A percentile compares a stretch with the other conserved stretches of the same genome.
Evolutionary conservation across 2,888 invertebrate genomes (phyloP).

Genomic region (Perizoma flavofasciatum): DNA sequence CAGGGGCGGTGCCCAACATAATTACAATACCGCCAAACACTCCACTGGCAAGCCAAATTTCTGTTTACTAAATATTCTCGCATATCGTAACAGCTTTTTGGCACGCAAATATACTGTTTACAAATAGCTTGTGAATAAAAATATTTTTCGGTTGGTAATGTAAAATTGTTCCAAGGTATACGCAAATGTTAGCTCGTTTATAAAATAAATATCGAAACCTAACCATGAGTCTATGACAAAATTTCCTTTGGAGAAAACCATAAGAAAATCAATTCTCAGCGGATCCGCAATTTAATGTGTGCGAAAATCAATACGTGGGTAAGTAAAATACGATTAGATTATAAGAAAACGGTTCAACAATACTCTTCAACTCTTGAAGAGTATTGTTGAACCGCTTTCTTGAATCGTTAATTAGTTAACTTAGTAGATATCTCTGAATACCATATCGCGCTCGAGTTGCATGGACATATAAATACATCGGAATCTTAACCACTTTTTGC

Average conservation of each 20-base stretch:
- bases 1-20: slow-evolving; percentile 65
- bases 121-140: slow-evolving; percentile 71
- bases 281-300: slow-evolving; percentile 25
- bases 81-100: slow-evolving; percentile 69
- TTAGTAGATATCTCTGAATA: slow-evolving; percentile 30
- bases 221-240: slow-evolving; percentile 35
- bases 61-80: slow-evolving; percentile 71
- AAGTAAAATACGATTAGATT: slow-evolving; percentile 6
- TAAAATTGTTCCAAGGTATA: slow-evolving; percentile 43
- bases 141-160: slow-evolving; percentile 56
- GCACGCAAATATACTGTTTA: slow-evolving; percentile 70
- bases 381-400: slow-evolving; percentile 35
- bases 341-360: slow-evolving; percentile 35
- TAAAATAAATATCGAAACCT: slow-evolving; percentile 47
- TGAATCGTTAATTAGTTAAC: slow-evolving; percentile 33
- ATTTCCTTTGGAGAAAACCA: slow-evolving; percentile 33
- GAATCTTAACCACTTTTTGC: slow-evolving; percentile 54
- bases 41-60: slow-evolving; percentile 58
- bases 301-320: slow-evolving; percentile 23
- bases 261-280: slow-evolving; percentile 38
- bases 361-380: slow-evolving; percentile 31
- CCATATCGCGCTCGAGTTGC: slow-evolving; percentile 25
- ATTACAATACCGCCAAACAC: slow-evolving; percentile 71
- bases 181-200: slow-evolving; percentile 52
- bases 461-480: slow-evolving; percentile 45